Percentiles rank a stretch among this genome's conserved stretches.
Evolutionary conservation across 2,113 vertebrate genomes (phyloP).

Genomic region (Pseudorhombus dupliciocellatus): DNA sequence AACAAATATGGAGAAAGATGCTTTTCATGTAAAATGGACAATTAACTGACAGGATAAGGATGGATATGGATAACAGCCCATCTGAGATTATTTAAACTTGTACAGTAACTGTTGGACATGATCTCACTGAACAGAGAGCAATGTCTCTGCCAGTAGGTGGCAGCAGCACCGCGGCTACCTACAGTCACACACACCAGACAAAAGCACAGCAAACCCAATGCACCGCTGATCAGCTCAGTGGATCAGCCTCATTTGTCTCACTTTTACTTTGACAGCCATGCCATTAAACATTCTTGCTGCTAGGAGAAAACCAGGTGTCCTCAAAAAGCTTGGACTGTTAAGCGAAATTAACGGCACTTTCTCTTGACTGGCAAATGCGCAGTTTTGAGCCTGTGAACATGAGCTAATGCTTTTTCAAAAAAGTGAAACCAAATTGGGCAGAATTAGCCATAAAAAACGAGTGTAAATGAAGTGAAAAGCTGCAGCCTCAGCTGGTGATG

Average conservation of each 20-base stretch:
- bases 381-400: neutral
- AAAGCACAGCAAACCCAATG: slow-evolving; percentile 3
- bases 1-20: neutral
- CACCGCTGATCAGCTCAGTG: slow-evolving; percentile 11
- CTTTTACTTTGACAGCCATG: slow-evolving; percentile 21
- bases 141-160: slow-evolving; percentile 65
- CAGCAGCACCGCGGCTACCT: slow-evolving; percentile 58
- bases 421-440: neutral
- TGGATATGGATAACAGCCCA: no score
- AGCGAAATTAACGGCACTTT: neutral
- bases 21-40: neutral
- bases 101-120: neutral
- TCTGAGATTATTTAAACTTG: neutral
- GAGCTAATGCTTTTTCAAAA: no score
- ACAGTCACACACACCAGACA: slow-evolving; percentile 4
- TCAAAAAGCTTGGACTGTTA: slow-evolving; percentile 2
- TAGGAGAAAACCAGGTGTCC: neutral
- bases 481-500: slow-evolving; percentile 39
- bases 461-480: neutral
- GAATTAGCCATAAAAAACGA: neutral
- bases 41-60: neutral
- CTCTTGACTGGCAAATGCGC: no score
- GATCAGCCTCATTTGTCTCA: slow-evolving; percentile 23
- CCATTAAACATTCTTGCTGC: neutral
- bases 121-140: neutral